phyloP scores from a whole-genome alignment of 2,797 vertebrate species.

The Pseudochirops cupreus region DNA sequence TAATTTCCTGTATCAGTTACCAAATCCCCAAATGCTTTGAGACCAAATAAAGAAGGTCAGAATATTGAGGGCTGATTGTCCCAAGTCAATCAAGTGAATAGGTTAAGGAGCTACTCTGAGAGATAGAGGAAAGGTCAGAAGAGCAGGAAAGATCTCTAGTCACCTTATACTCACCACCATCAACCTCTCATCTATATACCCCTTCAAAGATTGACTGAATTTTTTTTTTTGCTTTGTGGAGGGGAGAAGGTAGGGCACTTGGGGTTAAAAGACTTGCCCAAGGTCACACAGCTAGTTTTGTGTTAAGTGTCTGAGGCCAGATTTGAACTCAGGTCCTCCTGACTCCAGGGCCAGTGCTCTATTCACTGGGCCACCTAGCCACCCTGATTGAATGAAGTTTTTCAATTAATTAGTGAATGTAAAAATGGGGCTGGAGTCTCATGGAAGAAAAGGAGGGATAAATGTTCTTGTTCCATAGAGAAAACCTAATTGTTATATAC shows the following conservation, averaged over 20 bases:
- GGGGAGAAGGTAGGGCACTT: no score
- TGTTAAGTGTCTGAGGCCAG: no score
- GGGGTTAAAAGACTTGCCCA: no score
- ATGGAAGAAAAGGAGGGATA: background rate
- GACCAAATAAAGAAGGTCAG: background rate
- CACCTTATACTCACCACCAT: background rate
- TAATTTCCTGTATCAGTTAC: background rate
- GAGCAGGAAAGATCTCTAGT: background rate
- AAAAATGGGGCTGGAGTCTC: background rate
- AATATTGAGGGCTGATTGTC: no score
- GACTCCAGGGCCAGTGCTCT: no score
- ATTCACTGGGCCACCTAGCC: no score
- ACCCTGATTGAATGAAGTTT: background rate
- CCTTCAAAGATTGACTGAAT: background rate
- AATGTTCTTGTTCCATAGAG: background rate
- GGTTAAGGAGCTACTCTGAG: background rate
- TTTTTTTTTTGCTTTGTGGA: no score
- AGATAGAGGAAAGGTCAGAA: background rate
- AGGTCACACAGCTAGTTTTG: no score
- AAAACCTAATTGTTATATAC: background rate
- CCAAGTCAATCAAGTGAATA: background rate
- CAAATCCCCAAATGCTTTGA: background rate
- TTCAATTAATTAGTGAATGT: background rate
- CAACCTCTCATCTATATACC: background rate
- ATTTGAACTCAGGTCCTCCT: no score